A percentile compares a stretch with the other conserved stretches of the same genome.
These are phyloP conservation scores for Acanthis flammea DNA, from an alignment of 2,797 vertebrate species.

Conservation along the genomic window DNA sequence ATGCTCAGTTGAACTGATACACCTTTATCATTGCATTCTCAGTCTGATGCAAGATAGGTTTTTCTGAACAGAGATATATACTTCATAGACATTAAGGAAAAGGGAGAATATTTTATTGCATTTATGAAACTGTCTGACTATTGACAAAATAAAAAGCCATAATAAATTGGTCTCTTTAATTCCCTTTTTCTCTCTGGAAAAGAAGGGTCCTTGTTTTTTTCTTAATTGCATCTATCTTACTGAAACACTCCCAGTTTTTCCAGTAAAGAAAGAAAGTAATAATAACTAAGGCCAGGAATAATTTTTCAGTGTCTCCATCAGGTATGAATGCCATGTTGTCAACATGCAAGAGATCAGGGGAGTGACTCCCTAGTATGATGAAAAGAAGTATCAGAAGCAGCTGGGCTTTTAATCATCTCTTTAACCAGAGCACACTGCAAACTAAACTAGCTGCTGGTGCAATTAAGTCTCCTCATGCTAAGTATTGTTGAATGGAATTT, in stretches of 20 bases:
- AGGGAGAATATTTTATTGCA: neutral
- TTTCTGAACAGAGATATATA: neutral
- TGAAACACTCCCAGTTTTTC: neutral
- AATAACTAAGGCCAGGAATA: neutral
- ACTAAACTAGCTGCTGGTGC: neutral
- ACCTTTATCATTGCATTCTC: neutral
- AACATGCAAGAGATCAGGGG: conserved; percentile 10
- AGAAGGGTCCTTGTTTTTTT: neutral
- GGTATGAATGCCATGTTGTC: neutral
- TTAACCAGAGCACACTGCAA: neutral
- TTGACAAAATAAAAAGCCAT: conserved; percentile 5
- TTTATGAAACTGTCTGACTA: neutral
- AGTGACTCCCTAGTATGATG: neutral
- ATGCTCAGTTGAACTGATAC: neutral
- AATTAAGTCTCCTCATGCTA: neutral
- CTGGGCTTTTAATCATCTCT: conserved; percentile 17
- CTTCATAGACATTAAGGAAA: neutral
- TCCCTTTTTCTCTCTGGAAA: neutral
- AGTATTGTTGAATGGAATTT: conserved; percentile 21
- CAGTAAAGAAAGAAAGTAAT: neutral
- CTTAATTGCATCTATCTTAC: neutral
- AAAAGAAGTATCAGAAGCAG: conserved; percentile 6
- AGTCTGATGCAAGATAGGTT: neutral
- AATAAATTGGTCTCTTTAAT: neutral
- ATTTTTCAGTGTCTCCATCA: conserved; percentile 18